Percentiles rank a stretch among this genome's conserved stretches.
These are phyloP conservation scores for Nothoprocta pentlandii DNA, from an alignment of 2,113 vertebrate genomes.

Conservation along the genomic window DNA sequence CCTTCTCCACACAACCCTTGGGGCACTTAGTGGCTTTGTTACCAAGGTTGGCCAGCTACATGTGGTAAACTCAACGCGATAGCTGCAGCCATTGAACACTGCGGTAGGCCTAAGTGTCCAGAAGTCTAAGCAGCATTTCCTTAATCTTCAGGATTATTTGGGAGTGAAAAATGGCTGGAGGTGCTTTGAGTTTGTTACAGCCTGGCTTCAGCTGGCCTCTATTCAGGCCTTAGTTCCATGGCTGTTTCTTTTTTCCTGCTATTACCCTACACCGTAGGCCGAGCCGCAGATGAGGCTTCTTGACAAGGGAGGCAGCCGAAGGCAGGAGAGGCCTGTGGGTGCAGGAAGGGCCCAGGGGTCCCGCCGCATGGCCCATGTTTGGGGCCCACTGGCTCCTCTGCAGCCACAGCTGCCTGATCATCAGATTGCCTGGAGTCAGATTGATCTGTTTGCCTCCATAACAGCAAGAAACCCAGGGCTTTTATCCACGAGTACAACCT, in stretches of 20 bases:
- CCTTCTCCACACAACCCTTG: rapidly evolving
- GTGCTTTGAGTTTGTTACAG: neutral
- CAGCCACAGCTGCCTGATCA: neutral
- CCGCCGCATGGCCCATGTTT: rapidly evolving
- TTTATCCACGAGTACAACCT: neutral
- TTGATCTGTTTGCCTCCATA: rapidly evolving
- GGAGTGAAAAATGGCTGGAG: neutral
- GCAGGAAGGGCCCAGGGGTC: neutral
- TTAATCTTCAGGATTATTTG: neutral
- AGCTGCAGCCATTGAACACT: neutral
- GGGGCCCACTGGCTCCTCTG: neutral
- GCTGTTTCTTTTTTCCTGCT: neutral
- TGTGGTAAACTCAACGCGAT: neutral
- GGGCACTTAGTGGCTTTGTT: neutral
- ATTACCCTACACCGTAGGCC: neutral
- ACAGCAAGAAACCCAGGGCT: rapidly evolving
- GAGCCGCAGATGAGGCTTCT: neutral
- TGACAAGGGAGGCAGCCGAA: neutral
- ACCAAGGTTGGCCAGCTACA: neutral
- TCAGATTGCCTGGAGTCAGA: neutral
- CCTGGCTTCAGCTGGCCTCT: neutral
- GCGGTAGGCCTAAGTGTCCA: neutral
- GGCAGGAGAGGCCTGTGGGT: neutral
- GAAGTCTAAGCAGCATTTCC: neutral
- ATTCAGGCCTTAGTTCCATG: neutral